Evolutionary conservation across 2,888 invertebrate species (phyloP).

Genomic region (Torymus auratus): DNA sequence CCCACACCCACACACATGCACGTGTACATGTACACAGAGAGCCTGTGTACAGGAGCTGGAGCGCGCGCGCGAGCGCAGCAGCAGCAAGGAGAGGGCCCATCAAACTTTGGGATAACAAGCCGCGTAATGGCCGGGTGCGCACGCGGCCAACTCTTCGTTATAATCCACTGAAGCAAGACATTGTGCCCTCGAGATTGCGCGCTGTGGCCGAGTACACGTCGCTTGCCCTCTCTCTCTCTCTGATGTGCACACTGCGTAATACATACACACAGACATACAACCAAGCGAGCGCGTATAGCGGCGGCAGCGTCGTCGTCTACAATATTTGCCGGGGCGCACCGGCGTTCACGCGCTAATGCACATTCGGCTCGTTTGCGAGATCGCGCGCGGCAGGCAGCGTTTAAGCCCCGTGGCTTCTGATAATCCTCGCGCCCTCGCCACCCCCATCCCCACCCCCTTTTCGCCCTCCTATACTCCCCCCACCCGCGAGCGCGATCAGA

Average conservation of each 20-base stretch:
- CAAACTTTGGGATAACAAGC: constrained; percentile 60
- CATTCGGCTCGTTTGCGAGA: constrained; percentile 38
- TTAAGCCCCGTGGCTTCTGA: constrained; percentile 23
- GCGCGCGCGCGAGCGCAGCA: too few species aligned
- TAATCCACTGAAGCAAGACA: constrained; percentile 63
- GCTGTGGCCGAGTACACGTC: too few species aligned
- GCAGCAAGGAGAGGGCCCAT: constrained; percentile 33
- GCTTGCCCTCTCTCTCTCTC: too few species aligned
- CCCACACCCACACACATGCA: too few species aligned
- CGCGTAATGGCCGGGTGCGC: constrained; percentile 27
- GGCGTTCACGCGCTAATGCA: constrained; percentile 25
- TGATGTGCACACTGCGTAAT: too few species aligned
- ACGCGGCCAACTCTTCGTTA: constrained; percentile 60
- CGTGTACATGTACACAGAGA: not conserved
- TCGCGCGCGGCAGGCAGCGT: constrained; percentile 7
- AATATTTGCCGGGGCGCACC: constrained; percentile 22
- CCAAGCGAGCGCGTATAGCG: too few species aligned
- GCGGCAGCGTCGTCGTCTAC: not conserved
- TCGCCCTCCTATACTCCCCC: too few species aligned
- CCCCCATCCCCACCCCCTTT: too few species aligned
- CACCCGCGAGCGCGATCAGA: not conserved
- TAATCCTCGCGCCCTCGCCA: too few species aligned
- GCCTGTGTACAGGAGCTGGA: not conserved
- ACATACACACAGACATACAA: too few species aligned
- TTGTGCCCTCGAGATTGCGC: constrained; percentile 13